These are phyloP conservation scores for Tapera naevia DNA, from an alignment of 2,797 vertebrate genomes.

Conservation along the genomic window DNA sequence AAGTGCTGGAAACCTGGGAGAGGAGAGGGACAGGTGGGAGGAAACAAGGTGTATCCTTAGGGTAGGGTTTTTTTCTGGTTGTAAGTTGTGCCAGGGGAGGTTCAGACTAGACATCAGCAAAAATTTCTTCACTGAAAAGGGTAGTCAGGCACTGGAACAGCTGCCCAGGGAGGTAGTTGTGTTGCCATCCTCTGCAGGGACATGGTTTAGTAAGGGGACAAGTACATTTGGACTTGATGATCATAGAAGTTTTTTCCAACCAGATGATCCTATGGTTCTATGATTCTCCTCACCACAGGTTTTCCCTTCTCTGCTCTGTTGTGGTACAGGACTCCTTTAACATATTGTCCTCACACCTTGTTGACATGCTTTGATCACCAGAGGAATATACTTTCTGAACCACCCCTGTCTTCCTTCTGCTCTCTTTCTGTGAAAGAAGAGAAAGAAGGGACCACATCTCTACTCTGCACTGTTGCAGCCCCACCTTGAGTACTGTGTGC, in stretches of 20 bases:
- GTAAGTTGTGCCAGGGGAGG: too few species aligned
- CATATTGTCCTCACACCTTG: not conserved
- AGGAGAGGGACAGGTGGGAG: not conserved
- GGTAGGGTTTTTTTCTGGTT: not conserved
- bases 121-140: too few species aligned
- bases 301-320: not conserved
- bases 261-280: too few species aligned
- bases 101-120: too few species aligned
- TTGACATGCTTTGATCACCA: not conserved
- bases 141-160: too few species aligned
- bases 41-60: rapidly evolving
- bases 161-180: too few species aligned
- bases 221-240: too few species aligned
- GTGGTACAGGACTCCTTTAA: not conserved
- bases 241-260: too few species aligned
- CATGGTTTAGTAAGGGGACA: too few species aligned
- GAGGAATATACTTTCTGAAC: not conserved
- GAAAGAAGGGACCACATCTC: not conserved
- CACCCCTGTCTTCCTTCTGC: not conserved
- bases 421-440: not conserved
- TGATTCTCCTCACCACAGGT: not conserved
- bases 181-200: too few species aligned
- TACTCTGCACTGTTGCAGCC: too few species aligned
- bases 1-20: not conserved
- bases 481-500: too few species aligned